These are phyloP conservation scores for Trachythela sp. DNA, from an alignment of 64 coral and sea anemone species.

Conservation along the genomic window DNA sequence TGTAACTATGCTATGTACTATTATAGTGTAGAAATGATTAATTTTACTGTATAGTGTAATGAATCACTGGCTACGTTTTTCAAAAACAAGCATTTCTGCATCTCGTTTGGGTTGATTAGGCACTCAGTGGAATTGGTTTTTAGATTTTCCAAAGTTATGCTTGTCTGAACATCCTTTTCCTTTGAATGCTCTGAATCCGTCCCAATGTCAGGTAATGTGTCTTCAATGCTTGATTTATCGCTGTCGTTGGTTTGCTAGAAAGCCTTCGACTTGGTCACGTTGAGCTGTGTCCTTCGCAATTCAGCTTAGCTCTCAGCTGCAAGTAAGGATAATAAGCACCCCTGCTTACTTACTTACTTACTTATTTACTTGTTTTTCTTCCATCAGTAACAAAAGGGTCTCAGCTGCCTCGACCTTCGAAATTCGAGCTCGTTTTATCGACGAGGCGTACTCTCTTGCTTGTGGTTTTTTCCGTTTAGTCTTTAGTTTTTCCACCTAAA, in stretches of 20 bases:
- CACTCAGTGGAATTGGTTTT: neutral
- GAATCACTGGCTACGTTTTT: neutral
- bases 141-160: neutral
- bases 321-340: too few species aligned
- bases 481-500: neutral
- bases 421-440: neutral
- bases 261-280: too few species aligned
- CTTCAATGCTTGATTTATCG: neutral
- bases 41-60: constrained; percentile 7
- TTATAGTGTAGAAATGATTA: neutral
- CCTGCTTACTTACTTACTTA: too few species aligned
- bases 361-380: neutral
- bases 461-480: neutral
- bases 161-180: neutral
- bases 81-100: neutral
- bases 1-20: neutral
- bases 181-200: neutral
- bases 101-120: neutral
- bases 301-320: too few species aligned
- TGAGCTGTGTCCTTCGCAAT: too few species aligned
- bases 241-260: neutral
- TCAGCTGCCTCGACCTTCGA: neutral
- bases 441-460: neutral
- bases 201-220: neutral
- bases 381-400: neutral